phyloP scores from a whole-genome alignment of 2,888 invertebrate species.

The Stenolophus ochropezus region DNA sequence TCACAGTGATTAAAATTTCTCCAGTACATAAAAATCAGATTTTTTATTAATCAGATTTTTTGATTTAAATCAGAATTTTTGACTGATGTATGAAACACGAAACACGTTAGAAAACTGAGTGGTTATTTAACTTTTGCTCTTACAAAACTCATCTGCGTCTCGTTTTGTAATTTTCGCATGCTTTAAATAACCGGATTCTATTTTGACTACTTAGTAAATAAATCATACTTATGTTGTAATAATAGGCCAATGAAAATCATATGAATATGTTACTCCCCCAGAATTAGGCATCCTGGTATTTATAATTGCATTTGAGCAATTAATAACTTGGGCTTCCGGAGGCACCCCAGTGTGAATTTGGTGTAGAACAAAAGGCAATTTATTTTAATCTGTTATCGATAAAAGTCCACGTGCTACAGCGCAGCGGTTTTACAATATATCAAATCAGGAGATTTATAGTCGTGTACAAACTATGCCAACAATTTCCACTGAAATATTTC shows the following conservation, averaged over 20 bases:
- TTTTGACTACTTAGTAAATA: no score
- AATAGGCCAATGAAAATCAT: background rate
- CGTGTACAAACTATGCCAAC: conserved; percentile 19
- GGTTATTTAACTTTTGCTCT: no score
- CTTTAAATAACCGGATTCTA: no score
- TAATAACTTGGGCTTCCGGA: background rate
- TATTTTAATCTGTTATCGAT: conserved; percentile 39
- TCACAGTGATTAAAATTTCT: no score
- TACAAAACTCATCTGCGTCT: no score
- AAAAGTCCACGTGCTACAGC: conserved; percentile 20
- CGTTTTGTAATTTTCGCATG: no score
- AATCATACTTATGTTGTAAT: no score
- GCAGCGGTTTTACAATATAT: conserved; percentile 28
- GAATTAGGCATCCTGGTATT: background rate
- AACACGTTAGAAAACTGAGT: no score
- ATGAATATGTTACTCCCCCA: background rate
- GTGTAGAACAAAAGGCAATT: conserved; percentile 33
- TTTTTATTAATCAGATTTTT: no score
- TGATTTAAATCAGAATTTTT: no score
- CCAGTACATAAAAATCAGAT: no score
- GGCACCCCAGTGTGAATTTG: background rate
- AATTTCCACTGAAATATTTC: conserved; percentile 36
- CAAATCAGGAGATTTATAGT: conserved; percentile 23
- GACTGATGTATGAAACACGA: no score
- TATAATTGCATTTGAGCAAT: background rate